These are phyloP conservation scores for Eumeta japonica DNA, from an alignment of 1,140 invertebrate genomes.

Conservation along the genomic window DNA sequence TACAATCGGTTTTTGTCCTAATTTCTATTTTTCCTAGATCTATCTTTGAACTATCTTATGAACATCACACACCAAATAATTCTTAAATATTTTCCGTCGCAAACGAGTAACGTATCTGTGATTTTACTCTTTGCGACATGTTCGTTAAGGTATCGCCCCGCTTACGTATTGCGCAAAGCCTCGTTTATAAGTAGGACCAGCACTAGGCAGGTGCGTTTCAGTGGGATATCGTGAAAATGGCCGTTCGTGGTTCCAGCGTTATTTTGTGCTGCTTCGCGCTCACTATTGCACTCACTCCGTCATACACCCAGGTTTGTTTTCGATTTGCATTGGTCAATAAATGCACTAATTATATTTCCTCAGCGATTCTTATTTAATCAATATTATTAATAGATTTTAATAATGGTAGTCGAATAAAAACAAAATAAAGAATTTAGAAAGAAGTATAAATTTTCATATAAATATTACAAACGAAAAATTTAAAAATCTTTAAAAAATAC, in stretches of 20 bases:
- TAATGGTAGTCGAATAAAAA: background rate
- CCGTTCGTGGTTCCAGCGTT: constrained; percentile 27
- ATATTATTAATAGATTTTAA: background rate
- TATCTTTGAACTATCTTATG: too few relatives aligned
- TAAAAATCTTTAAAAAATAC: background rate
- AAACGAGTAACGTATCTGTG: too few relatives aligned
- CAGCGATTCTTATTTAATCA: background rate
- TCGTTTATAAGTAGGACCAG: constrained; percentile 34
- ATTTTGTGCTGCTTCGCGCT: constrained; percentile 25
- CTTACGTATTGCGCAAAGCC: constrained; percentile 37
- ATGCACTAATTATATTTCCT: too few relatives aligned
- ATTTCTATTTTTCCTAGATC: too few relatives aligned
- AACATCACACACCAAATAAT: too few relatives aligned
- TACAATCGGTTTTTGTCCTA: too few relatives aligned
- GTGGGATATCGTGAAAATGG: constrained; percentile 35
- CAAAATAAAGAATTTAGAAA: background rate
- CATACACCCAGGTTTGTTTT: constrained; percentile 23
- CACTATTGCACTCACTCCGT: constrained; percentile 10
- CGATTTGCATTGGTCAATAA: too few relatives aligned
- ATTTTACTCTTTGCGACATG: too few relatives aligned
- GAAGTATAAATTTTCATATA: constrained; percentile 7
- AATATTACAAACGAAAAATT: constrained; percentile 7
- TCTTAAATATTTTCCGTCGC: too few relatives aligned
- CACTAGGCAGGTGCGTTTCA: constrained; percentile 25
- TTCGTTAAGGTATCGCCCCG: too few relatives aligned